Evolutionary conservation across 2,113 vertebrate species (phyloP).

Genomic region (Periophthalmodon schlosseri): DNA sequence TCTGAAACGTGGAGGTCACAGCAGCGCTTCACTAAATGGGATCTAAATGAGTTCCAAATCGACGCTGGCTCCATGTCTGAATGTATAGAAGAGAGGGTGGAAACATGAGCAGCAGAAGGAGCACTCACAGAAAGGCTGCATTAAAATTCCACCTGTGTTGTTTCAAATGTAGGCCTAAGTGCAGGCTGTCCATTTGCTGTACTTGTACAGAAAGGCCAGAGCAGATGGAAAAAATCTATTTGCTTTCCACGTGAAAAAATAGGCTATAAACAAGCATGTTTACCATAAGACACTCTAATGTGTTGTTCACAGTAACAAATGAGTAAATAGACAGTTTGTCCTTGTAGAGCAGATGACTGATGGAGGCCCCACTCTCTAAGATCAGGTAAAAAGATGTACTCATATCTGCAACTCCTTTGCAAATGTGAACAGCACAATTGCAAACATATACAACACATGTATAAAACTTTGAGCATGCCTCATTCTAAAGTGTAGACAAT

Average conservation of each 20-base stretch:
- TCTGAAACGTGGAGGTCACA: constrained; percentile 29
- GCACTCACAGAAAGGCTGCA: neutral
- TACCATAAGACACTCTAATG: constrained; percentile 4
- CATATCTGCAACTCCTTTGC: too few species aligned
- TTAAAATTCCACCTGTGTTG: neutral
- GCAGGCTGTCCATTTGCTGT: neutral
- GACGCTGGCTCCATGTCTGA: constrained; percentile 11
- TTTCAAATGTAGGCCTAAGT: neutral
- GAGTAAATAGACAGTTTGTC: too few species aligned
- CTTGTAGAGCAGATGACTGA: too few species aligned
- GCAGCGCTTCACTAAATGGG: constrained; percentile 21
- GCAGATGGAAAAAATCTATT: neutral
- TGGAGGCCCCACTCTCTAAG: too few species aligned
- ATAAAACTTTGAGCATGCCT: too few species aligned
- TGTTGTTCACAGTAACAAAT: too few species aligned
- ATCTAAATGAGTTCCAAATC: constrained; percentile 35
- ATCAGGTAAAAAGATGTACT: too few species aligned
- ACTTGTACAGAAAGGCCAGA: neutral
- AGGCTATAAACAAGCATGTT: neutral
- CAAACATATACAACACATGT: too few species aligned
- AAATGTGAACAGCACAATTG: too few species aligned
- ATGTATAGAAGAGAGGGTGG: constrained; percentile 2
- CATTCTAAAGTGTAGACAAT: too few species aligned
- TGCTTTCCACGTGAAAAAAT: neutral
- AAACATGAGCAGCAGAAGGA: neutral